phyloP scores from a whole-genome alignment of 2,113 vertebrate species.

The Vicugna pacos region DNA sequence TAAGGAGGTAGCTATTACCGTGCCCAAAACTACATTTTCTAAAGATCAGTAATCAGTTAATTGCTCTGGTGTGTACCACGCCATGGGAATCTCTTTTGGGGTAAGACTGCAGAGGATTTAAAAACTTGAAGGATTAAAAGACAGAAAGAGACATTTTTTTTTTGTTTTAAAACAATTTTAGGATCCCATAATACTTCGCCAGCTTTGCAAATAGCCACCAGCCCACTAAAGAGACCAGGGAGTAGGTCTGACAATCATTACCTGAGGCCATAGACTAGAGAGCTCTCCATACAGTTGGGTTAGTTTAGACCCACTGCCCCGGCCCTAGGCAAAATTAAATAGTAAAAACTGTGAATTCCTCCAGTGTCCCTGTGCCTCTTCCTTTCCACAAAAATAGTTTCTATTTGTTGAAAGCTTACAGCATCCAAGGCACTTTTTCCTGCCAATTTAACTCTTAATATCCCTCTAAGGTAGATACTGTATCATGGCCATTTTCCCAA shows the following conservation, averaged over 20 bases:
- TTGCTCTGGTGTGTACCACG: constrained; percentile 46
- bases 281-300: not conserved
- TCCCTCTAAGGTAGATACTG: not conserved
- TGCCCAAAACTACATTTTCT: constrained; percentile 68
- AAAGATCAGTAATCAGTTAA: constrained; percentile 69
- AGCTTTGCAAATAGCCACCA: constrained; percentile 48
- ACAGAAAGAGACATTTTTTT: not conserved
- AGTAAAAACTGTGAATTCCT: not conserved
- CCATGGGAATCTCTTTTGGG: constrained; percentile 41
- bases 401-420: not conserved
- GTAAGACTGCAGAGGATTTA: constrained; percentile 39
- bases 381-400: not conserved
- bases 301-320: not conserved
- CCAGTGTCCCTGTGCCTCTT: not conserved
- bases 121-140: constrained; percentile 43
- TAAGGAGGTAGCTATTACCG: constrained; percentile 26
- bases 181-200: not conserved
- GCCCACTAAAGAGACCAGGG: not conserved
- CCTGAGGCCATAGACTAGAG: not conserved
- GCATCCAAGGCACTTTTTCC: not conserved
- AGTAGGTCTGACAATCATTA: not conserved
- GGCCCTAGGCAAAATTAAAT: not conserved
- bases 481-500: not conserved
- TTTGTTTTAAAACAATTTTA: not conserved
- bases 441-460: not conserved